phyloP scores from a whole-genome alignment of 1,140 invertebrate genomes.

The Diplogasteroides magnus region DNA sequence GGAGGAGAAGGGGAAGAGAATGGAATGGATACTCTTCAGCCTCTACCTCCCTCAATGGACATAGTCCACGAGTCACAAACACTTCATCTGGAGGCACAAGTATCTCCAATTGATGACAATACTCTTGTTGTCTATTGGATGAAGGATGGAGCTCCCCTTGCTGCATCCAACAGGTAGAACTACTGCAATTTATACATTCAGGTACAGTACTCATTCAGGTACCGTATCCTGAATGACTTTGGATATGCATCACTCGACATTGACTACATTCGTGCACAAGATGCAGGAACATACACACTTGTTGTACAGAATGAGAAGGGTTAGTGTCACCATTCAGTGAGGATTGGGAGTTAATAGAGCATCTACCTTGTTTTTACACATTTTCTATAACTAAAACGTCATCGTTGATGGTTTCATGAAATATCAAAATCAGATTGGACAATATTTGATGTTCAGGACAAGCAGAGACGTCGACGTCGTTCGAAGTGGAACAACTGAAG shows the following conservation, averaged over 20 bases:
- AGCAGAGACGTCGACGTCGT: conserved; percentile 72
- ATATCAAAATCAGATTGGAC: background rate
- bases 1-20: no score
- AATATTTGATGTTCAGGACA: no score
- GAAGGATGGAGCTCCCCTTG: conserved; percentile 84
- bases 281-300: conserved; percentile 86
- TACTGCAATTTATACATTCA: conserved; percentile 68
- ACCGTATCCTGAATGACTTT: conserved; percentile 67
- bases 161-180: conserved; percentile 69
- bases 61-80: conserved; percentile 45
- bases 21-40: no score
- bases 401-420: conserved; percentile 9
- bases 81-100: conserved; percentile 53
- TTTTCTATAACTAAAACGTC: conserved; percentile 64
- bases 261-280: conserved; percentile 78
- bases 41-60: conserved; percentile 37
- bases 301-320: conserved; percentile 63
- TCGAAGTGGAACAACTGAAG: conserved; percentile 57
- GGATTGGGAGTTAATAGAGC: no score
- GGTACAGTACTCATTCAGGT: conserved; percentile 17
- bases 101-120: conserved; percentile 46
- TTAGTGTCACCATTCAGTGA: no score
- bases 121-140: conserved; percentile 71
- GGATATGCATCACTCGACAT: conserved; percentile 89
- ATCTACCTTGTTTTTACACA: background rate